These are phyloP conservation scores for Palythoa caribaeorum DNA, from an alignment of 92 coral and sea anemone genomes.

Conservation along the genomic window DNA sequence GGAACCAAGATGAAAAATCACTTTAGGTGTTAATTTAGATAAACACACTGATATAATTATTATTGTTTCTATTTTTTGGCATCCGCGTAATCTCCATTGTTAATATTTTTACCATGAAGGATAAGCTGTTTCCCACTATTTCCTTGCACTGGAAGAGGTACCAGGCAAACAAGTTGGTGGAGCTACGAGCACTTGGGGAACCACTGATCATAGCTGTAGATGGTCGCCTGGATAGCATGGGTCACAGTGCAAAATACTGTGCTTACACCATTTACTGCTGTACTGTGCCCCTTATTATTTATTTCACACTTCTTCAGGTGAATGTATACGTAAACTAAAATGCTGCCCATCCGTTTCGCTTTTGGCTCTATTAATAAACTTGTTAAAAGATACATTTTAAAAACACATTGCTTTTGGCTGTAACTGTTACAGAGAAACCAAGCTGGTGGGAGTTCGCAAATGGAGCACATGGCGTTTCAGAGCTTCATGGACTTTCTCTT, in stretches of 20 bases:
- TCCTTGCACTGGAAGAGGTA: constrained; percentile 43
- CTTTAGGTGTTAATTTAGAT: no score
- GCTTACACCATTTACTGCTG: constrained; percentile 22
- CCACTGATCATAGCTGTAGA: constrained; percentile 21
- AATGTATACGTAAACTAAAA: background rate
- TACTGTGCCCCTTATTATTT: constrained; percentile 11
- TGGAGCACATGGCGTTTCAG: constrained; percentile 16
- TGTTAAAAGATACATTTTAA: background rate
- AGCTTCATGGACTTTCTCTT: constrained; percentile 21
- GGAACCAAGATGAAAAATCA: no score
- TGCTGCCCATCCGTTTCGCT: background rate
- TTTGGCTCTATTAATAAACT: background rate
- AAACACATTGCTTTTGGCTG: background rate
- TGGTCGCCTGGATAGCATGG: constrained; percentile 21
- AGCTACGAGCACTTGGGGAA: constrained; percentile 17
- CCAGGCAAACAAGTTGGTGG: constrained; percentile 30
- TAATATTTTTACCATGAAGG: constrained; percentile 44
- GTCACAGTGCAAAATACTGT: constrained; percentile 27
- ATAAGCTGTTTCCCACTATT: constrained; percentile 52
- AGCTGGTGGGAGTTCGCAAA: constrained; percentile 17
- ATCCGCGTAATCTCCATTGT: no score
- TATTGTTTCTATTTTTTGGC: no score
- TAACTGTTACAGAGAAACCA: constrained; percentile 16
- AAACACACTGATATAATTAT: no score
- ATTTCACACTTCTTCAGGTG: constrained; percentile 23